Conservation (phyloP, 2,797 vertebrate genomes). For the Rhynchonycteris naso region DNA sequence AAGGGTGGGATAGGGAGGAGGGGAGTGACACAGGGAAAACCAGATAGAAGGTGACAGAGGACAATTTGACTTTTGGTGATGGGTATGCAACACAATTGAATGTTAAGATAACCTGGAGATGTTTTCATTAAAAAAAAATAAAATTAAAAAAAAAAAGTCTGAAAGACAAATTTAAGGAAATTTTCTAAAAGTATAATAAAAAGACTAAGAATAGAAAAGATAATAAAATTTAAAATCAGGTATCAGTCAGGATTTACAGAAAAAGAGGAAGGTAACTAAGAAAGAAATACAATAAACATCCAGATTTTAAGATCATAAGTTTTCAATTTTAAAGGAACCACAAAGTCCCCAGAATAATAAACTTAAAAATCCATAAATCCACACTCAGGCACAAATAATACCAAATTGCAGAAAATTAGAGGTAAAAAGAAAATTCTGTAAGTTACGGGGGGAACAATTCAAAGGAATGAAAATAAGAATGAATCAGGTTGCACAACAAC, state of each 20-base stretch:
- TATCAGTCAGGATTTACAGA: neutral
- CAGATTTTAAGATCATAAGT: neutral
- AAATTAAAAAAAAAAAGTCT: too few species aligned
- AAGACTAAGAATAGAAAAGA: constrained; percentile 6
- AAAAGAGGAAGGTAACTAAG: neutral
- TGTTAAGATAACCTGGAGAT: too few species aligned
- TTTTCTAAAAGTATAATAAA: neutral
- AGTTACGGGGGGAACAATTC: neutral
- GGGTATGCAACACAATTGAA: too few species aligned
- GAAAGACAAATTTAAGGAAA: neutral
- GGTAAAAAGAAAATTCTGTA: neutral
- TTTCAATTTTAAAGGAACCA: neutral
- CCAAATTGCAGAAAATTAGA: neutral
- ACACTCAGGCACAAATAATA: neutral
- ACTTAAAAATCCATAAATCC: neutral
- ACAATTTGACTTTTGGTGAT: too few species aligned
- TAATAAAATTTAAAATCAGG: neutral
- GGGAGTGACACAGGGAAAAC: too few species aligned
- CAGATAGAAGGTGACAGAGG: too few species aligned
- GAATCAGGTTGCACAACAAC: neutral
- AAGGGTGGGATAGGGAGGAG: too few species aligned
- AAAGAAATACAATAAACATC: neutral
- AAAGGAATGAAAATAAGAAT: neutral
- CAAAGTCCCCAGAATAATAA: neutral
- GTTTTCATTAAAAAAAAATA: too few species aligned